These are phyloP conservation scores for Narcine bancroftii DNA, from an alignment of 2,113 vertebrate species.

Conservation along the genomic window DNA sequence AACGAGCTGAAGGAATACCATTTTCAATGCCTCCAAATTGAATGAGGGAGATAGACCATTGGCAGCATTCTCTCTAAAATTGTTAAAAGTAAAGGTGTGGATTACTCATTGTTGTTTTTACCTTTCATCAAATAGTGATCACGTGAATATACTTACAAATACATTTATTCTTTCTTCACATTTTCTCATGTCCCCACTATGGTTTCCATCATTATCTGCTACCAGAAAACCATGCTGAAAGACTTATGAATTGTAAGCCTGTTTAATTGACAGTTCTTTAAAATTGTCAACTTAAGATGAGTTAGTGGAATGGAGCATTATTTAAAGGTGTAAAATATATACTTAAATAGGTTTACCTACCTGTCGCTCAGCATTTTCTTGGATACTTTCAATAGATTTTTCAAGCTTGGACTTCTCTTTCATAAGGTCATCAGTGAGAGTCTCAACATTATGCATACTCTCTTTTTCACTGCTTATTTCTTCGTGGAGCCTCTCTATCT, in stretches of 20 bases:
- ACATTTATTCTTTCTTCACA: background rate
- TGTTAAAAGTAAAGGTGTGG: background rate
- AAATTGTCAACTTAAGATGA: background rate
- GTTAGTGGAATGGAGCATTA: background rate
- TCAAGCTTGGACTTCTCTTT: constrained; percentile 93
- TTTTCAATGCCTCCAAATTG: no score
- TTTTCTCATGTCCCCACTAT: background rate
- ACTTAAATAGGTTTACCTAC: constrained; percentile 50
- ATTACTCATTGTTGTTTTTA: background rate
- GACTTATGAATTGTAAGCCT: background rate
- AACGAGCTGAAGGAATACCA: no score
- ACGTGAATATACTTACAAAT: background rate
- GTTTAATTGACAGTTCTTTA: background rate
- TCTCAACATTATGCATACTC: constrained; percentile 73
- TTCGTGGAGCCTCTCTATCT: constrained; percentile 77
- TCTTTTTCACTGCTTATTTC: constrained; percentile 77
- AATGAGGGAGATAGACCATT: no score
- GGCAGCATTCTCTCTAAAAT: background rate
- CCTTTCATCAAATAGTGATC: background rate
- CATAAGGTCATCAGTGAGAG: constrained; percentile 81
- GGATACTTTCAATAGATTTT: constrained; percentile 80
- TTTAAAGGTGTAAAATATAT: background rate
- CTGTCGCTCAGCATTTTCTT: constrained; percentile 91
- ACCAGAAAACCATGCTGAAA: background rate
- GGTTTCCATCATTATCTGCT: background rate